Evolutionary conservation across 2,797 vertebrate genomes (phyloP).

Genomic region (Manis javanica): DNA sequence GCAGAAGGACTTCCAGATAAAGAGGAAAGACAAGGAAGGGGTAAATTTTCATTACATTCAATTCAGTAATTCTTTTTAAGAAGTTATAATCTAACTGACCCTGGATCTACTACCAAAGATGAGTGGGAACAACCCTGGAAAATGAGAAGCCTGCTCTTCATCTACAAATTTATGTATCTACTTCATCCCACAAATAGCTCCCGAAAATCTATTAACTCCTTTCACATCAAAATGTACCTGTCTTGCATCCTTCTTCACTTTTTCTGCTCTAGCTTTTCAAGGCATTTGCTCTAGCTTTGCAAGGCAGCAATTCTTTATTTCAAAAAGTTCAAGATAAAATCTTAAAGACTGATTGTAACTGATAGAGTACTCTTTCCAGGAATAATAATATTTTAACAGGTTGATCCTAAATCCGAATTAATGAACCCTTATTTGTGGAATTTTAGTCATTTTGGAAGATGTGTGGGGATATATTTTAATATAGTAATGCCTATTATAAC

Average conservation of each 20-base stretch:
- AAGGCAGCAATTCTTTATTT: conserved; percentile 20
- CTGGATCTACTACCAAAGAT: background rate
- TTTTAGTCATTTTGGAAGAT: background rate
- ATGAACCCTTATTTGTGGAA: background rate
- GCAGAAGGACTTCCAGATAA: background rate
- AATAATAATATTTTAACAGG: conserved; percentile 26
- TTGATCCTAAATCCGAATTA: background rate
- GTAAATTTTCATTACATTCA: background rate
- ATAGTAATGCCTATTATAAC: background rate
- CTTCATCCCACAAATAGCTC: background rate
- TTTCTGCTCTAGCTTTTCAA: no score
- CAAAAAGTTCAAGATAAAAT: conserved; percentile 3
- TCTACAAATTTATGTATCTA: background rate
- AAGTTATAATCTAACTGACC: background rate
- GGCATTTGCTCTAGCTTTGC: background rate
- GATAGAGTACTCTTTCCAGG: background rate
- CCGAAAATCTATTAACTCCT: background rate
- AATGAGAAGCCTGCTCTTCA: background rate
- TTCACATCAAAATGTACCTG: background rate
- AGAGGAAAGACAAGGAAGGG: background rate
- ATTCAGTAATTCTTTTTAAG: background rate
- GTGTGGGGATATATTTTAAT: background rate
- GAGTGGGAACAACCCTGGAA: background rate
- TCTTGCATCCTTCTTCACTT: background rate
- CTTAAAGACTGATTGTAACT: background rate